Evolutionary conservation across 2,113 vertebrate genomes (phyloP), one percentile per base, ranked within the genome.

Genomic region (Girardinichthys multiradiatus): DNA sequence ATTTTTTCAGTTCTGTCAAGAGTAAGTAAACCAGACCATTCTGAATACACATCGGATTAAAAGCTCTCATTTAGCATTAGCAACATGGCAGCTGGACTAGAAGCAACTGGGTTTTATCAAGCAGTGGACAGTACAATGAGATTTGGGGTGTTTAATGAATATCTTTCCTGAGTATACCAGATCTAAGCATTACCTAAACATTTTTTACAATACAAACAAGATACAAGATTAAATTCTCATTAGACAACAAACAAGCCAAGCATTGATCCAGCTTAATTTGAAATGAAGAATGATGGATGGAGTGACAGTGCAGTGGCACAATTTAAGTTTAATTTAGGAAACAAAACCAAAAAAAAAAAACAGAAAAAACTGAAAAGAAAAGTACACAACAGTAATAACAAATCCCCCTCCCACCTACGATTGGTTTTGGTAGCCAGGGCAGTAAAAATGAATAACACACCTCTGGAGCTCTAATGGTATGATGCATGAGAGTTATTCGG

Each of bases 251-350:
- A 71, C 11, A 83, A 71, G 63, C 59, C 31, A 67, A 76, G 68
- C 90, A 89, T 88, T 90, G 89, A 90, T 91, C 89, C 83, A 77
- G 78, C 80, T 90, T 80, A 83, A 92, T 91, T 90, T 83, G 85
- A 80, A 76, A 83, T 65, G 61, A n/a, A 19, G 15, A 35, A 59
- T 48, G 66, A 70, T 42, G 67, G 74, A 76, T 19, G 63, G 51
- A 9, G 27, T 59, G 60, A 51, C 67, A 67, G 11, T 17, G 68
- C 42, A 45, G 42, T 45, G 17, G 17, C 45, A 17, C 8, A 54
- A 24, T 54, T 54, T 3, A 45, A n/a, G n/a, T n/a, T n/a, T n/a
- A n/a, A n/a, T n/a, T n/a, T n/a, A n/a, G n/a, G n/a, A n/a, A n/a
- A n/a, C n/a, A n/a, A n/a, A n/a, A n/a, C n/a, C 42, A 21, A 45